A percentile compares a stretch with the other conserved stretches of the same genome.
Evolutionary conservation across 2,797 vertebrate species (phyloP).

Genomic region (Dendrocincla fuliginosa): DNA sequence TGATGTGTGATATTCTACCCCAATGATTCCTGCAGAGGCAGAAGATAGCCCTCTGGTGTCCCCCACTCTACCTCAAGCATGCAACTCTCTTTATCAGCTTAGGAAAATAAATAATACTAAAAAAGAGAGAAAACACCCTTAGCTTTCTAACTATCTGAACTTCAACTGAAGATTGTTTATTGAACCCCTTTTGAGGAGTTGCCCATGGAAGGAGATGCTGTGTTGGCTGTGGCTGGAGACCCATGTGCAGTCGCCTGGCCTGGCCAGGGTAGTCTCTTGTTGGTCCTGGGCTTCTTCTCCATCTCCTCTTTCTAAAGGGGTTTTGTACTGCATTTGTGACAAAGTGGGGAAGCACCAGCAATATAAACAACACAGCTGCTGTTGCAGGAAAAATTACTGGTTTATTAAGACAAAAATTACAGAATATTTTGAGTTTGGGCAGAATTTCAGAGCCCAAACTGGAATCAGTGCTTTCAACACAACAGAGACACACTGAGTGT

Average conservation of each 20-base stretch:
- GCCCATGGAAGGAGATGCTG: background rate
- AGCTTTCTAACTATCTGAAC: background rate
- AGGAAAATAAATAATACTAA: background rate
- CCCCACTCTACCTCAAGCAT: background rate
- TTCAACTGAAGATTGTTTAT: background rate
- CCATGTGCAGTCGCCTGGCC: background rate
- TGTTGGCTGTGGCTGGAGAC: background rate
- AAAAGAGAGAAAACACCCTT: fast-evolving
- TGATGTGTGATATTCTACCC: background rate
- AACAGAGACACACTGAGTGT: background rate
- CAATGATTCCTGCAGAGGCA: background rate
- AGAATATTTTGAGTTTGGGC: background rate
- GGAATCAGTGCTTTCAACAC: background rate
- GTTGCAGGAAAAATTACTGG: background rate
- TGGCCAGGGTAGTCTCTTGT: background rate
- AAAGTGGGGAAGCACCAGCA: background rate
- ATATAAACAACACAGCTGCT: background rate
- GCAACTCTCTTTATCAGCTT: background rate
- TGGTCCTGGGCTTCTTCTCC: background rate
- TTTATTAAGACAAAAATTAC: slow-evolving; percentile 39
- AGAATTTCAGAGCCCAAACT: background rate
- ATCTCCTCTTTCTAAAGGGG: background rate
- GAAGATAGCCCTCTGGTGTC: background rate
- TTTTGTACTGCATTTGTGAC: background rate
- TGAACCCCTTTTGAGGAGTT: background rate